A percentile compares a stretch with the other conserved stretches of the same genome.
These are phyloP conservation scores for Thaumatotibia leucotreta DNA, from an alignment of 1,140 invertebrate species.

Conservation along the genomic window DNA sequence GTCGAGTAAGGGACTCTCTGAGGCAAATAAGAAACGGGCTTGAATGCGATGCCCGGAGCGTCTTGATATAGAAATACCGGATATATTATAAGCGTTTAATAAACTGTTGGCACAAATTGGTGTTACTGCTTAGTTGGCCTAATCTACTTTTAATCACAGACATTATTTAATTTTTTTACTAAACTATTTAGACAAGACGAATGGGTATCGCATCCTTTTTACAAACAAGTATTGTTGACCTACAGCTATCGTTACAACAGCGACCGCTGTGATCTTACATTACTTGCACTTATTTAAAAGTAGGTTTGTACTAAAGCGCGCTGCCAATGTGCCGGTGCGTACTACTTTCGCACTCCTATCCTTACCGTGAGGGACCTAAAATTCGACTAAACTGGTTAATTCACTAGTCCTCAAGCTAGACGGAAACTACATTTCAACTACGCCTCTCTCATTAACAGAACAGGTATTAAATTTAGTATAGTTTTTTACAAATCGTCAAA, in stretches of 20 bases:
- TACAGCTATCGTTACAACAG: background rate
- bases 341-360: slow-evolving; percentile 45
- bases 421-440: slow-evolving; percentile 50
- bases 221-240: background rate
- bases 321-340: slow-evolving; percentile 54
- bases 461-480: slow-evolving; percentile 31
- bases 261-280: background rate
- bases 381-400: slow-evolving; percentile 63
- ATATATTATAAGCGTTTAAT: slow-evolving; percentile 26
- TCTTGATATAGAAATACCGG: slow-evolving; percentile 14
- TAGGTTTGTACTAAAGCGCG: slow-evolving; percentile 28
- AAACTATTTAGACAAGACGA: slow-evolving; percentile 27
- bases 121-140: slow-evolving; percentile 37
- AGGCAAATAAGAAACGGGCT: background rate
- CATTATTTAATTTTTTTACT: slow-evolving; percentile 17
- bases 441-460: slow-evolving; percentile 27
- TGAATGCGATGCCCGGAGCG: slow-evolving; percentile 9
- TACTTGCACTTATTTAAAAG: background rate
- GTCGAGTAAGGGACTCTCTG: background rate
- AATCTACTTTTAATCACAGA: slow-evolving; percentile 38
- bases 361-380: slow-evolving; percentile 61
- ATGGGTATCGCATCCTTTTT: slow-evolving; percentile 9
- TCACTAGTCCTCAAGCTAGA: slow-evolving; percentile 62
- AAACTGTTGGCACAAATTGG: slow-evolving; percentile 51
- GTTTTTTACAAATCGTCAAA: slow-evolving; percentile 33